Base-by-base conservation (phyloP, 64 coral and sea anemone genomes). In the Dendrophyllia cribrosa region DNA sequence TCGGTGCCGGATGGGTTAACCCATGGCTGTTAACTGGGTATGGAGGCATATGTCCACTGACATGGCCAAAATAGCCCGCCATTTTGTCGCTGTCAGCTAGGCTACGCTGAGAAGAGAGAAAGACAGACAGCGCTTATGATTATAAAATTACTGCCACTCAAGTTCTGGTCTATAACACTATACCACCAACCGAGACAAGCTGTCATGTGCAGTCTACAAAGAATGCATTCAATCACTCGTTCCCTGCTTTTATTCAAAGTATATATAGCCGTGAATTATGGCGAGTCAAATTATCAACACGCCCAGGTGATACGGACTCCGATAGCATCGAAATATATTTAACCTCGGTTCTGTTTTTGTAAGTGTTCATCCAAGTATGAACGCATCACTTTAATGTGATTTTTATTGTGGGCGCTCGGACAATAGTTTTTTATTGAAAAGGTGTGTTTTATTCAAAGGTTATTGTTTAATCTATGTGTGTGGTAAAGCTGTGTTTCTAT, bases 31-130 rank as follows among this genome's bases (percentile, higher is more conserved):
- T 69, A 14, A 93, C 85, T n/a, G 91, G 71, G 62, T 93, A 93
- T 15, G 81, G 63, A 43, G 91, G 91, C 48, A 93, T 59, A 93
- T 93, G 91, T 68, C 80, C 80, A n/a, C 62, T 61, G 62, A 84
- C 80, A 63, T 84, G 80, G 56, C 91, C 82, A 78, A 86, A 93
- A 67, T 93, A 93, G 70, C 91, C 91, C 83, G 91, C 91, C 91
- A 93, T 93, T 74, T 84, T 84, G 80, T 68, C 46, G 62, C 58
- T 67, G 46, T 64, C 79, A 48, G 45, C 56, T 48, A 73, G 70
- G 70, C 43, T 45, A 16, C 79, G 34, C 80, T 84, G 80, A 46
- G 62, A n/a, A 84, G 80, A 84, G 62, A 84, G 19, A 48, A 16
- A 84, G 45, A 84, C 61, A 83, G 60, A 83, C 79, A 51, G 21